Base-by-base conservation (phyloP, 2,888 invertebrate genomes). In the Acleris sparsana region DNA sequence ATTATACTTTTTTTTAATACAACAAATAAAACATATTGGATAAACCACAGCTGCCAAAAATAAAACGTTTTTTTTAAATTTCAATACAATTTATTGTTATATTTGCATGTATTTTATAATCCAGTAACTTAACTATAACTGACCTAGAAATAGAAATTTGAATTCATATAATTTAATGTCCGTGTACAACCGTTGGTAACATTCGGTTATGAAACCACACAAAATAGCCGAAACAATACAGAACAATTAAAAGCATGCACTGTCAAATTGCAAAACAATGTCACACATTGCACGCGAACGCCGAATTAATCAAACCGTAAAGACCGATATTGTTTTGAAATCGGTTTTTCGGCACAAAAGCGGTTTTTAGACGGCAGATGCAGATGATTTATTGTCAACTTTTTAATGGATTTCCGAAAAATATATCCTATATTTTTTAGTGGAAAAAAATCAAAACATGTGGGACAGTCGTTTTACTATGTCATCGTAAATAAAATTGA, bases 351-450 rank as follows among this genome's bases (percentile, higher is more conserved):
- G 75, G 76, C 75, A 83, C 77, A 79, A 80, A 80, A 74, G 75
- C 72, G 61, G 72, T 77, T 73, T 78, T 83, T 78, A 73, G 63
- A 67, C 70, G 78, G 84, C 91, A 91, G 89, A 89, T 92, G 91
- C 76, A 75, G 74, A 85, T 91, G 91, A 92, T 91, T 90, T 88
- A 92, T 89, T 80, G 80, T 77, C 72, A 74, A 74, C 79, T 85
- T 87, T 87, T 88, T 89, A 92, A 90, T 89, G 89, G 88, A 83
- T 88, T 90, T 91, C 80, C 86, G 77, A 89, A 89, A 88, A 85
- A 86, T 86, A 82, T 83, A 81, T 76, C 73, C 80, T 74, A 80
- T 74, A 78, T 80, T 82, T 83, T 84, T 80, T 73, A 67, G 73
- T 68, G 59, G 6, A 71, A 87, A 89, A 88, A 89, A 86, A 85